A percentile compares a stretch with the other conserved stretches of the same genome.
Conservation (phyloP, 2,888 invertebrate species). For the Xylophagus ater region DNA sequence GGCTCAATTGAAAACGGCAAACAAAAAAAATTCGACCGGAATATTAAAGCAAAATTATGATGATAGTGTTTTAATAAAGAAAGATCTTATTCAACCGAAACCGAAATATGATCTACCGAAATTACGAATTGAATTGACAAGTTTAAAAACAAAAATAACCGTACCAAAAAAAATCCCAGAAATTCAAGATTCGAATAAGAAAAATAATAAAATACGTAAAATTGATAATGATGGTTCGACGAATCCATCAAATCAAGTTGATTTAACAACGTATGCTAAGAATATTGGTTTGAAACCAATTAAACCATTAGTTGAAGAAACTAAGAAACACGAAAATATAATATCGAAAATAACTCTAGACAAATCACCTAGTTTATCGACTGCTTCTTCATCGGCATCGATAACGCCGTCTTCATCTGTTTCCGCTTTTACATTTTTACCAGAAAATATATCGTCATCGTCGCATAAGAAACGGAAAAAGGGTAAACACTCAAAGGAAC, state of each 20-base stretch:
- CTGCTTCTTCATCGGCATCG: constrained; percentile 27
- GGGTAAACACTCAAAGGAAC: constrained; percentile 45
- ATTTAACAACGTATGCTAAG: constrained; percentile 36
- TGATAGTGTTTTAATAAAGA: too few species aligned
- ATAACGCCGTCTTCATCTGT: constrained; percentile 21
- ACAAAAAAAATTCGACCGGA: constrained; percentile 26
- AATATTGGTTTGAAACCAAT: constrained; percentile 37
- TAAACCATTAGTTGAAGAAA: constrained; percentile 19
- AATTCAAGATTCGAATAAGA: constrained; percentile 13
- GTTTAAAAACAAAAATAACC: constrained; percentile 29
- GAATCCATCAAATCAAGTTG: constrained; percentile 23
- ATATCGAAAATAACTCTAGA: constrained; percentile 28
- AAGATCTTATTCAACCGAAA: too few species aligned
- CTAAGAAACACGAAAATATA: constrained; percentile 2
- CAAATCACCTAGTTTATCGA: constrained; percentile 27
- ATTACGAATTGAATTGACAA: constrained; percentile 32
- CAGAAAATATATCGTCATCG: constrained; percentile 16
- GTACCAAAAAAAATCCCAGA: constrained; percentile 18
- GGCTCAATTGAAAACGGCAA: constrained; percentile 33
- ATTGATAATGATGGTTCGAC: constrained; percentile 25
- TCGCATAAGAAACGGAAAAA: constrained; percentile 46
- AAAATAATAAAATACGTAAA: constrained; percentile 20
- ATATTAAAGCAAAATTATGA: too few species aligned
- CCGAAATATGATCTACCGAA: constrained; percentile 28
- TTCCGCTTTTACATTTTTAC: constrained; percentile 19